phyloP scores from a whole-genome alignment of 1,140 invertebrate genomes.

The Archegozetes longisetosus region DNA sequence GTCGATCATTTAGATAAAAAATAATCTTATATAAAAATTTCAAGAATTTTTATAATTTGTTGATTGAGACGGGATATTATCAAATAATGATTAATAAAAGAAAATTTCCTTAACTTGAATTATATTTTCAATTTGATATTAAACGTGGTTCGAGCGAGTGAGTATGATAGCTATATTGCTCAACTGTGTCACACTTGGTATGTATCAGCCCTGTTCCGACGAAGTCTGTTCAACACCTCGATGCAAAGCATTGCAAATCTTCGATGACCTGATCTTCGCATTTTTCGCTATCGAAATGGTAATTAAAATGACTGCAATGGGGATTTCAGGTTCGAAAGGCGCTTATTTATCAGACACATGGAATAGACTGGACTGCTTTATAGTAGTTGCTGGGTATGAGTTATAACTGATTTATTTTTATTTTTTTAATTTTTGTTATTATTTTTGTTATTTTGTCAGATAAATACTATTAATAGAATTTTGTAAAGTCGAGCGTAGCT shows the following conservation, averaged over 20 bases:
- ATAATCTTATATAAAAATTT: too few relatives aligned
- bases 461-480: too few relatives aligned
- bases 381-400: slow-evolving; percentile 82
- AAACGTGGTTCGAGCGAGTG: slow-evolving; percentile 94
- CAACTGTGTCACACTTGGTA: slow-evolving; percentile 96
- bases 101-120: too few relatives aligned
- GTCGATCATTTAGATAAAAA: too few relatives aligned
- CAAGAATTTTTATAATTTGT: too few relatives aligned
- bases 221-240: slow-evolving; percentile 64
- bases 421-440: background rate
- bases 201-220: slow-evolving; percentile 97
- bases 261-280: slow-evolving; percentile 95
- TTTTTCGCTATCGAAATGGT: slow-evolving; percentile 94
- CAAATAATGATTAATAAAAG: too few relatives aligned
- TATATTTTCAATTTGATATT: background rate
- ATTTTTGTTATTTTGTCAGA: background rate
- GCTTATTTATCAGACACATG: slow-evolving; percentile 93
- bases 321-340: slow-evolving; percentile 68
- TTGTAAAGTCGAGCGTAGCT: too few relatives aligned
- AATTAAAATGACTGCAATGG: slow-evolving; percentile 98
- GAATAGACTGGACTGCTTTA: slow-evolving; percentile 97
- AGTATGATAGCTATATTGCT: slow-evolving; percentile 96
- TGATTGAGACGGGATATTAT: too few relatives aligned
- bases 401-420: background rate
- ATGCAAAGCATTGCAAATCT: slow-evolving; percentile 77